Evolutionary conservation across 2,113 vertebrate species (phyloP).

Genomic region (Ploceus nigricollis): DNA sequence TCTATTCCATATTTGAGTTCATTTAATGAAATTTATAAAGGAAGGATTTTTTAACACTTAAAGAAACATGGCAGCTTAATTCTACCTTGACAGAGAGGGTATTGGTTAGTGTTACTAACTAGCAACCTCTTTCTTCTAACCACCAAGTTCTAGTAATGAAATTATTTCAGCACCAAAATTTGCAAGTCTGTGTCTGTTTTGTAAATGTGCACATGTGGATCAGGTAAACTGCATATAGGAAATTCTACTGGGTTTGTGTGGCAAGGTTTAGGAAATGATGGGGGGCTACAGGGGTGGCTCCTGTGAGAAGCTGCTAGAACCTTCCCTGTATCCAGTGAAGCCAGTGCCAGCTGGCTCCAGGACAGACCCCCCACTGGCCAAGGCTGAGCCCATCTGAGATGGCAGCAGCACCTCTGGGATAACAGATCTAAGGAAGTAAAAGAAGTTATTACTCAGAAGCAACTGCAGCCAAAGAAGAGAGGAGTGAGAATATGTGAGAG

Average conservation of each 20-base stretch:
- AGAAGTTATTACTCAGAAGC: not conserved
- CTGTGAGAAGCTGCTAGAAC: not conserved
- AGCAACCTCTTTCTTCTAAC: constrained; percentile 6
- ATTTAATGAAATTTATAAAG: not conserved
- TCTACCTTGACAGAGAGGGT: constrained; percentile 22
- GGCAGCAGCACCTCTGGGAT: too few relatives aligned
- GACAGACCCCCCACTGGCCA: too few relatives aligned
- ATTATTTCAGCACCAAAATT: not conserved
- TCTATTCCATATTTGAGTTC: not conserved
- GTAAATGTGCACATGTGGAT: accelerated
- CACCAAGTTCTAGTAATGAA: not conserved
- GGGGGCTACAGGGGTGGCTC: not conserved
- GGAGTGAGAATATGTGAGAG: not conserved
- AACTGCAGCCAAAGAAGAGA: not conserved
- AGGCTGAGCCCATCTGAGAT: not conserved
- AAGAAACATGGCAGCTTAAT: not conserved
- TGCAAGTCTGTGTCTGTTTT: not conserved
- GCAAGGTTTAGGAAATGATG: not conserved
- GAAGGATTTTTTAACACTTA: not conserved
- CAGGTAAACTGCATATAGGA: not conserved
- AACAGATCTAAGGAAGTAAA: not conserved
- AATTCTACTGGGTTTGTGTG: not conserved
- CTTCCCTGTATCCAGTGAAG: not conserved
- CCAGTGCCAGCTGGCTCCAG: not conserved
- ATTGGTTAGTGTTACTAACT: not conserved